Evolutionary conservation across 2,888 invertebrate species (phyloP).

Genomic region (Hipparchia semele): DNA sequence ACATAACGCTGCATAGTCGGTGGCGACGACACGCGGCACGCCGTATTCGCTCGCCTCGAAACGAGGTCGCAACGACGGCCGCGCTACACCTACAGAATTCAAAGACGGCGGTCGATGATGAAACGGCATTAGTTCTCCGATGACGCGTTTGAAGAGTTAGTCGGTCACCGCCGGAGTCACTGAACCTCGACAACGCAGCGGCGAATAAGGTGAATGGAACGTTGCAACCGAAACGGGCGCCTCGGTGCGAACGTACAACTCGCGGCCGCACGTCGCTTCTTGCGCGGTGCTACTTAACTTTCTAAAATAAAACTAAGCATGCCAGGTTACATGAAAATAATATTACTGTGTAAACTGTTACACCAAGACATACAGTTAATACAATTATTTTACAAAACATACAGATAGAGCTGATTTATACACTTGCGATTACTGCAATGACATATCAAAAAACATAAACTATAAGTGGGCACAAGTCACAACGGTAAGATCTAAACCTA

Average conservation of each 20-base stretch:
- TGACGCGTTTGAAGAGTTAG: slow-evolving; percentile 73
- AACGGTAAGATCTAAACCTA: background rate
- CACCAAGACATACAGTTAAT: background rate
- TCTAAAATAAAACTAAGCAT: slow-evolving; percentile 64
- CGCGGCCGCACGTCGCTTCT: slow-evolving; percentile 57
- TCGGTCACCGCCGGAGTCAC: slow-evolving; percentile 74
- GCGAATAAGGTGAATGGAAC: slow-evolving; percentile 81
- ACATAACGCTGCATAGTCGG: slow-evolving; percentile 71
- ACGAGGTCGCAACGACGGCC: slow-evolving; percentile 70
- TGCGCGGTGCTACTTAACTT: slow-evolving; percentile 67
- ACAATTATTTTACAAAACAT: background rate
- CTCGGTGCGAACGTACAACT: slow-evolving; percentile 50
- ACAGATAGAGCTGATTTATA: background rate
- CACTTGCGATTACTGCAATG: background rate
- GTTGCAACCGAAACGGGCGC: slow-evolving; percentile 73
- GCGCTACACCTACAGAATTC: slow-evolving; percentile 71
- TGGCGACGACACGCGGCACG: slow-evolving; percentile 46
- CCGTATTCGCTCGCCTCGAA: slow-evolving; percentile 55
- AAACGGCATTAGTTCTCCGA: slow-evolving; percentile 74
- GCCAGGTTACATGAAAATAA: slow-evolving; percentile 41
- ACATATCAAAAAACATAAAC: background rate
- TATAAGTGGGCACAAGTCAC: background rate
- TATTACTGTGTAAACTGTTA: background rate
- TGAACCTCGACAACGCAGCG: slow-evolving; percentile 69
- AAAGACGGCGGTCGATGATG: slow-evolving; percentile 69